Percentiles rank a stretch among this genome's conserved stretches.
phyloP scores from a whole-genome alignment of 2,888 invertebrate genomes.

The Ganaspis brasiliensis region DNA sequence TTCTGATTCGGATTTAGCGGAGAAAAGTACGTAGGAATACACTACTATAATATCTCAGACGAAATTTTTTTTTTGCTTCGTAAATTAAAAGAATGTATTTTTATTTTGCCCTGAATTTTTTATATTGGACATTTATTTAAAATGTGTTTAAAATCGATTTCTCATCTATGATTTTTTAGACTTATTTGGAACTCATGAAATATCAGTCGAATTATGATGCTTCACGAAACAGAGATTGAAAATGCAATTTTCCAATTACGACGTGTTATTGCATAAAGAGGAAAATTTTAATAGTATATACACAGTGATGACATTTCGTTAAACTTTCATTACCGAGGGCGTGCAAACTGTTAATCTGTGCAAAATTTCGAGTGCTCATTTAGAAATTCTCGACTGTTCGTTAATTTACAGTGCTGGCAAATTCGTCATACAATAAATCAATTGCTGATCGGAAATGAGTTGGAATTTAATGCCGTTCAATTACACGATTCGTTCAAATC shows the following conservation, averaged over 20 bases:
- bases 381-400: slow-evolving; percentile 46
- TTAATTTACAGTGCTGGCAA: slow-evolving; percentile 64
- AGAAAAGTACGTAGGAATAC: too few species aligned
- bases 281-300: slow-evolving; percentile 7
- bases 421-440: slow-evolving; percentile 68
- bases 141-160: too few species aligned
- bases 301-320: slow-evolving; percentile 3
- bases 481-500: slow-evolving; percentile 48
- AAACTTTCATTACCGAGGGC: neutral
- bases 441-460: slow-evolving; percentile 62
- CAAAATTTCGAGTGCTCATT: slow-evolving; percentile 31
- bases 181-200: too few species aligned
- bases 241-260: slow-evolving; percentile 4
- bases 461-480: slow-evolving; percentile 64
- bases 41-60: too few species aligned
- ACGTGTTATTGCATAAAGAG: neutral
- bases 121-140: too few species aligned
- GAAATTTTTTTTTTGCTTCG: too few species aligned
- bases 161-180: too few species aligned
- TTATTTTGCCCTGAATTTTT: too few species aligned
- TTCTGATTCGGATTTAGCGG: too few species aligned
- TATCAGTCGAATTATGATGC: neutral
- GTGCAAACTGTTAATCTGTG: neutral
- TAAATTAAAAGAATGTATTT: too few species aligned
- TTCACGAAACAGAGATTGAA: neutral